These are phyloP conservation scores for Agraylea sexmaculata DNA, from an alignment of 1,140 invertebrate species.

Conservation along the genomic window DNA sequence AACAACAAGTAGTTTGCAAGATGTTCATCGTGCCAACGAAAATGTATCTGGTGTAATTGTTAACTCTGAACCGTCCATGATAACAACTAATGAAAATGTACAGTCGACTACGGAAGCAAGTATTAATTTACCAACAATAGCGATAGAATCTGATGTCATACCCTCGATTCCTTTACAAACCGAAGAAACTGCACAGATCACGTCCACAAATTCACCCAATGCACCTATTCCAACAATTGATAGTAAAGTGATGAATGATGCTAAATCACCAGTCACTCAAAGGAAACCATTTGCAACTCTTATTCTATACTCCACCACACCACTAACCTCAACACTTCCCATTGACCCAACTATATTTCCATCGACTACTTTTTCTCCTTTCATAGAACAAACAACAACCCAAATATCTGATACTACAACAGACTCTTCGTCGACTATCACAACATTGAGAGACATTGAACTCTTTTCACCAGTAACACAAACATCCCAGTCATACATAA, in stretches of 20 bases:
- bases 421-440: too few relatives aligned
- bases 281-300: conserved; percentile 36
- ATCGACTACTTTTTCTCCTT: conserved; percentile 6
- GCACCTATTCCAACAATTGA: conserved; percentile 24
- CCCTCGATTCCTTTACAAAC: conserved; percentile 30
- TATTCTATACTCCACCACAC: conserved; percentile 37
- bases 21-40: conserved; percentile 9
- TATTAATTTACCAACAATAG: conserved; percentile 11
- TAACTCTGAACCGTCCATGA: conserved; percentile 23
- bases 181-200: conserved; percentile 23
- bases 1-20: conserved; percentile 18
- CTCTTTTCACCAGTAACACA: too few relatives aligned
- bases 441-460: too few relatives aligned
- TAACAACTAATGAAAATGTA: conserved; percentile 39
- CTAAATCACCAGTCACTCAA: conserved; percentile 20
- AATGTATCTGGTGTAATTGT: conserved; percentile 18
- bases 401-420: conserved; percentile 5
- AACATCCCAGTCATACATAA: too few relatives aligned
- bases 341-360: conserved; percentile 23
- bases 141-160: conserved; percentile 10
- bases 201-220: conserved; percentile 27
- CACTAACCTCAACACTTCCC: conserved; percentile 29
- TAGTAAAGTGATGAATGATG: conserved; percentile 29
- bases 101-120: conserved; percentile 27
- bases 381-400: conserved; percentile 11